Evolutionary conservation across 2,797 vertebrate species (phyloP).

Genomic region (Microctenopoma steveboyesi): DNA sequence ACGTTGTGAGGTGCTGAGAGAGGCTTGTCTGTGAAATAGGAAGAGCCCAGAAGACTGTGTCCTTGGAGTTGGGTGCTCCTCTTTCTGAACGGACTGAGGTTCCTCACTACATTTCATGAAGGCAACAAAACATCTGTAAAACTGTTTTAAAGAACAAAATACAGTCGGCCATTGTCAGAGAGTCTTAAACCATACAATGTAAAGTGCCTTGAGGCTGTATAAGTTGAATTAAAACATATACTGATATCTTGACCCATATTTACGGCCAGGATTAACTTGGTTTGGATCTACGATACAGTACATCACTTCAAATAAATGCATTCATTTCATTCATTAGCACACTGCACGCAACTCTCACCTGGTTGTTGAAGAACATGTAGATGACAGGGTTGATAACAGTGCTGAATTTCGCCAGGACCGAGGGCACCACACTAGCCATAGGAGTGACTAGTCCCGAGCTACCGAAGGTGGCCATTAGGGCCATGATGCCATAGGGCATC

Average conservation of each 20-base stretch:
- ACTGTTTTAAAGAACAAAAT: conserved; percentile 48
- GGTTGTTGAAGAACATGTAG: conserved; percentile 86
- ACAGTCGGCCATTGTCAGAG: neutral
- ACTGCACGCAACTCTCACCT: conserved; percentile 72
- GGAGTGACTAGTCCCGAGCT: conserved; percentile 75
- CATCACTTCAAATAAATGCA: too few species aligned
- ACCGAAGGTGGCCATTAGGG: conserved; percentile 81
- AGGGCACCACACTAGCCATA: conserved; percentile 79
- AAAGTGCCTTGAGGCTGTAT: too few species aligned
- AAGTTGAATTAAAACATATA: too few species aligned
- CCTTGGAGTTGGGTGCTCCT: conserved; percentile 26
- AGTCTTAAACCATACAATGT: too few species aligned
- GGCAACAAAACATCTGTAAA: conserved; percentile 75
- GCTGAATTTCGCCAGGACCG: conserved; percentile 86
- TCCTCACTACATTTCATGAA: conserved; percentile 75
- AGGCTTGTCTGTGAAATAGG: conserved; percentile 23
- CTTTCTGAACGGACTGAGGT: conserved; percentile 41
- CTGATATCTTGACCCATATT: too few species aligned
- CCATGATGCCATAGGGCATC: conserved; percentile 85
- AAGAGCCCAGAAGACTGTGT: conserved; percentile 24
- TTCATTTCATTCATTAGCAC: neutral
- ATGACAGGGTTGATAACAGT: conserved; percentile 85
- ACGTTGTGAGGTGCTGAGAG: conserved; percentile 31
- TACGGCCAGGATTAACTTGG: too few species aligned
- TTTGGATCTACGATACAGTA: too few species aligned